Percentiles rank a stretch among this genome's conserved stretches.
phyloP scores from a whole-genome alignment of 2,797 vertebrate species.

The Crenichthys baileyi region DNA sequence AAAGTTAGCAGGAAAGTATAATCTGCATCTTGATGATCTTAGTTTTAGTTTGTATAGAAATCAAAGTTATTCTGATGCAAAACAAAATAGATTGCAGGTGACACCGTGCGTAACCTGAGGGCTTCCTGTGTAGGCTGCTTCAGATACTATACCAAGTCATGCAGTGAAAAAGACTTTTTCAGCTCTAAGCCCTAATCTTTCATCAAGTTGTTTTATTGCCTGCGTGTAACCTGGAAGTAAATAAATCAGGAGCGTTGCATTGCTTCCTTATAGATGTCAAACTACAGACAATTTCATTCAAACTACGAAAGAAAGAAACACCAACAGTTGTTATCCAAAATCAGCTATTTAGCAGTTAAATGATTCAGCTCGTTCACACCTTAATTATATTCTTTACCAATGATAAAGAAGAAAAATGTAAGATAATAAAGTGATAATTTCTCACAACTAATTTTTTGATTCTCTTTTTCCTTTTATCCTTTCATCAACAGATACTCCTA shows the following conservation, averaged over 20 bases:
- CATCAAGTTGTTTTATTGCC: not conserved
- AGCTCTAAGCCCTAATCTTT: too few relatives aligned
- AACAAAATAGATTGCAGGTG: not conserved
- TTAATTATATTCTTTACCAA: not conserved
- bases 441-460: constrained; percentile 13
- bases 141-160: not conserved
- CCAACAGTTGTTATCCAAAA: too few relatives aligned
- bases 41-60: not conserved
- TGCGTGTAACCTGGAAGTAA: not conserved
- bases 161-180: not conserved
- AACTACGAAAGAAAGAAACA: too few relatives aligned
- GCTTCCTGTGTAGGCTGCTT: not conserved
- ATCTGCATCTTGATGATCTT: not conserved
- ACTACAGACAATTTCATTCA: not conserved
- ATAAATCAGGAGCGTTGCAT: not conserved
- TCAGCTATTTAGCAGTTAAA: not conserved
- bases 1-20: not conserved
- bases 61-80: not conserved
- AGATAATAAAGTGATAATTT: not conserved
- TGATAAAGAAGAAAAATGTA: not conserved
- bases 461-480: constrained; percentile 18
- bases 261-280: not conserved
- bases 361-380: not conserved
- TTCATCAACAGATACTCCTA: constrained; percentile 66
- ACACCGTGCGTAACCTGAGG: not conserved